Evolutionary conservation across 2,797 vertebrate species (phyloP).

Genomic region (Pseudocheirus occidentalis): DNA sequence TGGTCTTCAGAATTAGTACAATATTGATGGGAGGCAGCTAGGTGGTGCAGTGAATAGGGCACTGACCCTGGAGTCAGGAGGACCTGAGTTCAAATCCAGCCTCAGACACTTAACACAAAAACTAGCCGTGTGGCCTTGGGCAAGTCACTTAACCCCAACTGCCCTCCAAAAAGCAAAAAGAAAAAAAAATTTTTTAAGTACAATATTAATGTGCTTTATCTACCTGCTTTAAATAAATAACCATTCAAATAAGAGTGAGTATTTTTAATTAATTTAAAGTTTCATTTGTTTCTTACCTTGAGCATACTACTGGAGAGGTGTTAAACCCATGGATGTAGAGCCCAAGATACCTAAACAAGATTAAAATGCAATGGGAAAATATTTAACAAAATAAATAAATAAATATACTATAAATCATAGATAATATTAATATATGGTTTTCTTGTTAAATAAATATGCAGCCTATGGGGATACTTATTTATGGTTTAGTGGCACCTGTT

Average conservation of each 20-base stretch:
- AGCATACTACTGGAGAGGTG: not conserved
- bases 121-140: too few relatives aligned
- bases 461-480: not conserved
- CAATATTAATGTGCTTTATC: not conserved
- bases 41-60: too few relatives aligned
- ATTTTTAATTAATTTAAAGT: slow-evolving; percentile 42
- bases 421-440: not conserved
- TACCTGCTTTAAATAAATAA: slow-evolving; percentile 18
- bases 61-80: too few relatives aligned
- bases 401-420: not conserved
- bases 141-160: too few relatives aligned
- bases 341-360: not conserved
- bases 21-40: too few relatives aligned
- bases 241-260: not conserved
- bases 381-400: not conserved
- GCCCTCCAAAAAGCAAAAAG: too few relatives aligned
- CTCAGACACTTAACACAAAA: too few relatives aligned
- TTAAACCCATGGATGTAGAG: not conserved
- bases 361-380: not conserved
- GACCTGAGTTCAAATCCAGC: too few relatives aligned
- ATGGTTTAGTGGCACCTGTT: not conserved
- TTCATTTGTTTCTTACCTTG: not conserved
- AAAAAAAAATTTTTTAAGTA: too few relatives aligned
- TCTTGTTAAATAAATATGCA: not conserved
- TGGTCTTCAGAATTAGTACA: slow-evolving; percentile 8